Conservation (phyloP, 1,140 invertebrate species). For the Mizuhopecten yessoensis region DNA sequence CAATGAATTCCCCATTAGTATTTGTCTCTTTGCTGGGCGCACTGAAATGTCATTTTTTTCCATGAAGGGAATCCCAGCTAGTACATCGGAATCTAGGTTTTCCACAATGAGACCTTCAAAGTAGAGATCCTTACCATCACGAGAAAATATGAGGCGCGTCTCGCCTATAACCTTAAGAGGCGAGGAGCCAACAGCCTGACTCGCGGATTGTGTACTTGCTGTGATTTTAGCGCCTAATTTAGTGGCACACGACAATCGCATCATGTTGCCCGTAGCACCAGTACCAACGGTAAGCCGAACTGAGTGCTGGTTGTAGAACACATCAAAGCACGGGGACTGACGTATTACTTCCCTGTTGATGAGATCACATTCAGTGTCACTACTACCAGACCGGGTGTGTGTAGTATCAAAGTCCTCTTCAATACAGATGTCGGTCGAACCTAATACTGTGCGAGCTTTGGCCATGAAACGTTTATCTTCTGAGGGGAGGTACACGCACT, state of each 20-base stretch:
- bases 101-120: slow-evolving; percentile 60
- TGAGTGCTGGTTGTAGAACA: neutral
- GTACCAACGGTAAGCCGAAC: slow-evolving; percentile 43
- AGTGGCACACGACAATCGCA: neutral
- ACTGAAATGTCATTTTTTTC: slow-evolving; percentile 51
- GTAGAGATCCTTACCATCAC: slow-evolving; percentile 14
- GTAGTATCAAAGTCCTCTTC: slow-evolving; percentile 20
- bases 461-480: slow-evolving; percentile 44
- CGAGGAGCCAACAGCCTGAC: slow-evolving; percentile 60
- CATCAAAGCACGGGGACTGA: slow-evolving; percentile 50
- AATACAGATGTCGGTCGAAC: neutral
- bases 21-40: neutral
- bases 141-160: slow-evolving; percentile 45
- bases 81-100: slow-evolving; percentile 55
- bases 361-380: too few species aligned
- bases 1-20: slow-evolving; percentile 40
- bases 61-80: slow-evolving; percentile 61
- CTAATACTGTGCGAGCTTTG: neutral
- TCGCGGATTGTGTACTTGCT: slow-evolving; percentile 44
- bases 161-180: slow-evolving; percentile 54
- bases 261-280: slow-evolving; percentile 51
- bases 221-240: slow-evolving; percentile 24
- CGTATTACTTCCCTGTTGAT: neutral
- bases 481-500: slow-evolving; percentile 54
- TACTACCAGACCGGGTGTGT: too few species aligned